Evolutionary conservation across 2,113 vertebrate genomes (phyloP).

Genomic region (Hyla sarda): DNA sequence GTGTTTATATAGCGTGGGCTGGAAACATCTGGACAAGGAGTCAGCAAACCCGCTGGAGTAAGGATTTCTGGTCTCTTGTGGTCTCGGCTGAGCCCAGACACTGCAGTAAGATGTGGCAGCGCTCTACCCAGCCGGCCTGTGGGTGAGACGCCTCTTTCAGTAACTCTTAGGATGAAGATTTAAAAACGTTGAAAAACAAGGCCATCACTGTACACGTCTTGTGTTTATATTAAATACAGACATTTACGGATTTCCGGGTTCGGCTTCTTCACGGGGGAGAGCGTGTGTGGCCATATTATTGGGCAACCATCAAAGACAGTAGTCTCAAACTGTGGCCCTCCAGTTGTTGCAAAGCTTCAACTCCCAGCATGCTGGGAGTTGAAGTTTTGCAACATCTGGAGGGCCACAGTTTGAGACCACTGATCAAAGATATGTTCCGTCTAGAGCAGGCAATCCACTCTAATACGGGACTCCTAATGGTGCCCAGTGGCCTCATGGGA

Average conservation of each 20-base stretch:
- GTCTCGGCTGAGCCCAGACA: constrained; percentile 34
- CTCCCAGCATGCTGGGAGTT: no score
- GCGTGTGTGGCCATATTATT: neutral
- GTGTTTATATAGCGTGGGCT: constrained; percentile 57
- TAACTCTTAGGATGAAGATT: constrained; percentile 2
- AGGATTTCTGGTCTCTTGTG: constrained; percentile 48
- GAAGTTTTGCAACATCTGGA: no score
- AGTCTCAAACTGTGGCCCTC: no score
- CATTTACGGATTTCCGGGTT: neutral
- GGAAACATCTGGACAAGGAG: constrained; percentile 57
- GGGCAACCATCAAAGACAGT: neutral
- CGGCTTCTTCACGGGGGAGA: neutral
- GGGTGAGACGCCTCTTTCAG: constrained; percentile 43
- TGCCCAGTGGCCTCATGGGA: no score
- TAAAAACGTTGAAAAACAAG: neutral
- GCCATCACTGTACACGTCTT: neutral
- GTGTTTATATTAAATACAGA: neutral
- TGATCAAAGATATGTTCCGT: no score
- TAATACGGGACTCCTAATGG: no score
- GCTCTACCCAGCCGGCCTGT: constrained; percentile 15
- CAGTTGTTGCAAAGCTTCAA: no score
- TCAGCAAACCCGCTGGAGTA: constrained; percentile 51
- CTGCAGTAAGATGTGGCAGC: constrained; percentile 42
- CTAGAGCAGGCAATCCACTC: no score
- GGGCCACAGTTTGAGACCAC: no score